Base-by-base conservation (phyloP, 92 coral and sea anemone species). In the Zoanthus solanderi region DNA sequence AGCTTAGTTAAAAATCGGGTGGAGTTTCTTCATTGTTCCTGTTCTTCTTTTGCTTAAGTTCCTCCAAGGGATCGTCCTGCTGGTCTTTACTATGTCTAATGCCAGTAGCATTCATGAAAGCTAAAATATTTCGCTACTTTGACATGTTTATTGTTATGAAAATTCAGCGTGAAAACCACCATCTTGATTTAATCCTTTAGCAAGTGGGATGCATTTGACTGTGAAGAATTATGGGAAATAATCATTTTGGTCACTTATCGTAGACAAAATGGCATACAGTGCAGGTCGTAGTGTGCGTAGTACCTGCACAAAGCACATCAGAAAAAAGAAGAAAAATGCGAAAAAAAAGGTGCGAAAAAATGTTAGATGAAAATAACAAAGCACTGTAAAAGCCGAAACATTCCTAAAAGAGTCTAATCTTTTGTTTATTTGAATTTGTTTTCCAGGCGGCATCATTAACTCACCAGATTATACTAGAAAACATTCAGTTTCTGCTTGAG, bases 401-500 rank as follows among this genome's bases (percentile, higher is more conserved):
- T 34, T 34, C 42, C 42, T 34, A 34, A 34, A 34, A 50, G 54
- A 50, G 54, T 50, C 54, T 7, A 50, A 1, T 6, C 28, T 0
- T 16, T 63, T 6, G 9, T 8, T 28, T 7, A 5, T 65, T 32
- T 67, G 42, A 12, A 29, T 17, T 69, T 34, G 32, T 46, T 23
- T 89, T 79, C 1, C 61, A 96, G 99, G 96, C 98, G 4, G 86
- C 92, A 31, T 92, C 96, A 0, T 85, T 96, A 30, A 84, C 90
- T 37, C 98, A 95, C 74, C 87, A 92, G 12, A 88, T 88, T 45
- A 83, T 95, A 68, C 87, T 95, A 83, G 98, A 95, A n/a, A 96
- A 95, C 71, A 92, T 93, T 81, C 95, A 92, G 58, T 81, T 96
- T 15, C 89, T 96, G 63, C 91, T 96, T 30, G 99, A 95, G 78